A percentile compares a stretch with the other conserved stretches of the same genome.
phyloP scores from a whole-genome alignment of 2,797 vertebrate genomes.

The Macrochelys suwanniensis region DNA sequence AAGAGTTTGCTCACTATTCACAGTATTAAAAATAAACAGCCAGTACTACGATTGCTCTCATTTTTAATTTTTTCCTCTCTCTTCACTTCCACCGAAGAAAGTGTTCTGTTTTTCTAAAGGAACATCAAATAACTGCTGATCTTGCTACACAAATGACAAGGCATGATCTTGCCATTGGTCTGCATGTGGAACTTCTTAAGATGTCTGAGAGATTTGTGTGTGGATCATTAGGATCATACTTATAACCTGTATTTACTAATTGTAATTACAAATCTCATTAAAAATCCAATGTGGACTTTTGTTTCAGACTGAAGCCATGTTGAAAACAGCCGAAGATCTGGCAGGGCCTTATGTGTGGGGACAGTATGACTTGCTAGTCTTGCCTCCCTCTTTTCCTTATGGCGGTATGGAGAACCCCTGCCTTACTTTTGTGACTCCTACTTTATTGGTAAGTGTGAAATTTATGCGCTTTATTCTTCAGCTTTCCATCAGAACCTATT shows the following conservation, averaged over 20 bases:
- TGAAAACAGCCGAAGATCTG: constrained; percentile 92
- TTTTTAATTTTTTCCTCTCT: not conserved
- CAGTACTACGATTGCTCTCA: not conserved
- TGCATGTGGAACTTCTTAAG: not conserved
- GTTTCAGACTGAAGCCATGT: constrained; percentile 93
- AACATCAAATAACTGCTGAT: not conserved
- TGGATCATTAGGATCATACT: not conserved
- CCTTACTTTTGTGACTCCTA: constrained; percentile 96
- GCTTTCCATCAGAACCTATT: not conserved
- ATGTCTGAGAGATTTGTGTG: not conserved
- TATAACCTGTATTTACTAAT: not conserved
- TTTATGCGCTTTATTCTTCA: not conserved
- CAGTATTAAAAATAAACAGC: not conserved
- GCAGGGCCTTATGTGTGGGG: constrained; percentile 96
- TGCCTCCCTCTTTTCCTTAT: constrained; percentile 96
- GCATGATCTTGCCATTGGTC: not conserved
- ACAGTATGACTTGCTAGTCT: constrained; percentile 93
- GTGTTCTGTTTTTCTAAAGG: not conserved
- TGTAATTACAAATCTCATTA: not conserved
- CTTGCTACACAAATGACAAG: not conserved
- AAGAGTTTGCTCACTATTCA: not conserved
- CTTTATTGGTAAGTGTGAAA: constrained; percentile 87
- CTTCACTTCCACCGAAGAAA: not conserved
- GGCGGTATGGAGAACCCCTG: constrained; percentile 99
- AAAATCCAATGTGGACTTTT: constrained; percentile 42